phyloP scores from a whole-genome alignment of 2,888 invertebrate species.

The Seladonia tumulorum region DNA sequence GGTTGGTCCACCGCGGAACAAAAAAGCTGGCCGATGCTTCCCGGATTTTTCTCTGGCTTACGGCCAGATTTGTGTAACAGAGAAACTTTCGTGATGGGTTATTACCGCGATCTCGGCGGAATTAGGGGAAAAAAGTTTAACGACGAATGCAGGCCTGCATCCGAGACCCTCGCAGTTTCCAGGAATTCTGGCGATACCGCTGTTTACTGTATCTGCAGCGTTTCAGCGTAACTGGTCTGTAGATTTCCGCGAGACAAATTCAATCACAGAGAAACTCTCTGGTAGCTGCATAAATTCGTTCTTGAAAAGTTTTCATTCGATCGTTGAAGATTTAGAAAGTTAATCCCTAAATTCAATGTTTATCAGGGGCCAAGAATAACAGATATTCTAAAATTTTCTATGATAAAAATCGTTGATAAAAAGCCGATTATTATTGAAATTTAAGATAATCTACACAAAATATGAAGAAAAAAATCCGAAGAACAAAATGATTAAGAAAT shows the following conservation, averaged over 20 bases:
- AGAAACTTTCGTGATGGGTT: not conserved
- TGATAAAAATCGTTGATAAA: no score
- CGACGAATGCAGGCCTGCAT: not conserved
- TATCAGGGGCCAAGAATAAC: no score
- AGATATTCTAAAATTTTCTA: no score
- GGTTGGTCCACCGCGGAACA: not conserved
- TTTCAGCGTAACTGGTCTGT: not conserved
- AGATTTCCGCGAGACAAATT: not conserved
- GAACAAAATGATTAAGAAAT: no score
- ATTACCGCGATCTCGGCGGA: not conserved
- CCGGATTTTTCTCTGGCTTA: constrained; percentile 19
- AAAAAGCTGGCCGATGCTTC: not conserved
- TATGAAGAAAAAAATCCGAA: no score
- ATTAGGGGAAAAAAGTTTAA: not conserved
- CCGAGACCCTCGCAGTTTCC: not conserved
- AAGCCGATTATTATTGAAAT: no score
- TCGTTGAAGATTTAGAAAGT: no score
- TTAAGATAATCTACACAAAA: no score
- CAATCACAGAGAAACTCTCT: not conserved
- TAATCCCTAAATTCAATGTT: not conserved
- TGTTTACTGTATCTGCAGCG: not conserved
- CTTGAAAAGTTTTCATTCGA: no score
- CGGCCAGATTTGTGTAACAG: constrained; percentile 22
- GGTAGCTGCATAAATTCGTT: not conserved
- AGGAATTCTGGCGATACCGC: not conserved